Percentiles rank a stretch among this genome's conserved stretches.
Evolutionary conservation across 2,797 vertebrate species (phyloP).

Genomic region (Nothura maculosa): DNA sequence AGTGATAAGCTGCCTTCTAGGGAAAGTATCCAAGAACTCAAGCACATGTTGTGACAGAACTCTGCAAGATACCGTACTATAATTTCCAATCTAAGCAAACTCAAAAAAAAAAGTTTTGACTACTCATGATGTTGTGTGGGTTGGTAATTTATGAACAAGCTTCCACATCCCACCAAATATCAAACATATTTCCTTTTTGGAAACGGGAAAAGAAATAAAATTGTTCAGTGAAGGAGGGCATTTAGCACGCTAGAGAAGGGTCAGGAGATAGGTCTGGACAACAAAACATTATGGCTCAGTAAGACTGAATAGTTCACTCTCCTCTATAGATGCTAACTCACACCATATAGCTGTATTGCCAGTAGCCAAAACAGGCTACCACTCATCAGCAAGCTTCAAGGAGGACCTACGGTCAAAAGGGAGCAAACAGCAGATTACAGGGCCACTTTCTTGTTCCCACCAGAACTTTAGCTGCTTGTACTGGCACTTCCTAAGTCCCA

Average conservation of each 20-base stretch:
- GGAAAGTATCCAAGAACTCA: not conserved
- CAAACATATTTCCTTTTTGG: not conserved
- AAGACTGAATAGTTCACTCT: not conserved
- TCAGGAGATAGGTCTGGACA: not conserved
- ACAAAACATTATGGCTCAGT: rapidly evolving
- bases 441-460: not conserved
- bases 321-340: not conserved
- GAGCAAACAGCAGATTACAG: not conserved
- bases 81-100: not conserved
- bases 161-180: not conserved
- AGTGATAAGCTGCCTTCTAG: not conserved
- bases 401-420: not conserved
- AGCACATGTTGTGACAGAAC: not conserved
- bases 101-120: not conserved
- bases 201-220: not conserved
- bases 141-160: not conserved
- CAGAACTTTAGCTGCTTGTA: not conserved
- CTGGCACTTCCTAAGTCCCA: not conserved
- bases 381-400: not conserved
- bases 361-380: not conserved
- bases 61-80: not conserved
- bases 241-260: not conserved
- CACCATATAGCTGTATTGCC: not conserved
- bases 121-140: not conserved
- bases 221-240: not conserved